Base-by-base conservation (phyloP, 2,797 vertebrate species). In the Fringilla coelebs region DNA sequence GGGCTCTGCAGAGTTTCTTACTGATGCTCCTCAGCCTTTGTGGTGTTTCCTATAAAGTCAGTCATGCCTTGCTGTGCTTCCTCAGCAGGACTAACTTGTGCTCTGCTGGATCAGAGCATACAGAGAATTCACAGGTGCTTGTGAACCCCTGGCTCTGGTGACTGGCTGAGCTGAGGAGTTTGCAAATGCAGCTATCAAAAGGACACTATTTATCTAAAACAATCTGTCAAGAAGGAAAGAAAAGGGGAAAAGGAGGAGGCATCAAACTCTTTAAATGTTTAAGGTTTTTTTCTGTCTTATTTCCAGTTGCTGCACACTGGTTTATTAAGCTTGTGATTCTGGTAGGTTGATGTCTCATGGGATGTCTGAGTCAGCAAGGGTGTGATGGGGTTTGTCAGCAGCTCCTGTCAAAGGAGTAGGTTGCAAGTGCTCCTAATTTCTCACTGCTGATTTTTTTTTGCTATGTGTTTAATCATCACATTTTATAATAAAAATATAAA, bases 191-290 rank as follows among this genome's bases (percentile, higher is more conserved):
- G 19, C 5, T 67, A 19, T 58, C 2, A 5, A 67, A 73, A 85
- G 17, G 22, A 20, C 3, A 4, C 10, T 31, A 13, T 17, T 67
- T 32, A 52, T 54, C 4, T 40, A 29, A 83, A 80, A 58, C 13
- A 63, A 25, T 8, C 13, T 19, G 1, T 16, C 10, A 7, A 16
- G 31, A 65, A 43, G 26, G 26, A 54, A 41, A 21, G 34, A 38
- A 48, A 40, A 17, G 8, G 7, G 1, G 1, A 13, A n/a, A 65
- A 28, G 29, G 5, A 26, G 11, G 3, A 34, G 9, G 5, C 5
- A 1, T 46, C 36, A 19, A 57, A 25, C 14, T 52, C 15, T 46
- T 78, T 26, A 19, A 71, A 14, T 4, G 6, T 43, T 43, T 46
- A 17, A 74, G 5, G 28, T 10, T 63, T 31, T 43, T 66, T 76